Conservation (phyloP, 2,888 invertebrate genomes). For the Luffia ferchaultella region DNA sequence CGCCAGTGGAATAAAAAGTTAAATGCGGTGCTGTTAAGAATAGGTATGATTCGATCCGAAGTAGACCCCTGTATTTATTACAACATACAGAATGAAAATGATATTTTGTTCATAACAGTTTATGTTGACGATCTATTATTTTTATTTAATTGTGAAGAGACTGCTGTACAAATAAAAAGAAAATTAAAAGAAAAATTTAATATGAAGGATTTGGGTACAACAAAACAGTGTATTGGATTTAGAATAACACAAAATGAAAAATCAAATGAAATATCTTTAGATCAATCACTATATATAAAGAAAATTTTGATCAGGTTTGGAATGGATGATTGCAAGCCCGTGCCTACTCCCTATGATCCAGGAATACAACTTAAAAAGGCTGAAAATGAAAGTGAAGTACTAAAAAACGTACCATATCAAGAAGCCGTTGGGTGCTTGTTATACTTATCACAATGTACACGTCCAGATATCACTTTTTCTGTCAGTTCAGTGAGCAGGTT, state of each 20-base stretch:
- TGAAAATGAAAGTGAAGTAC: constrained; percentile 3
- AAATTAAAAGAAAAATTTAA: constrained; percentile 14
- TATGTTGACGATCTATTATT: constrained; percentile 18
- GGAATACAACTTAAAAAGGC: constrained; percentile 10
- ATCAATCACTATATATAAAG: constrained; percentile 15
- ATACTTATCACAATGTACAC: constrained; percentile 10
- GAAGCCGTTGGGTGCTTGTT: constrained; percentile 17
- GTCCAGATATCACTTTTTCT: constrained; percentile 9
- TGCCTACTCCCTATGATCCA: constrained; percentile 12
- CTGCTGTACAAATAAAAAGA: constrained; percentile 7
- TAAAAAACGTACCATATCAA: constrained; percentile 13
- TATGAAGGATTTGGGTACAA: constrained; percentile 16
- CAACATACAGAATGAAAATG: constrained; percentile 9
- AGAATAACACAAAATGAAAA: constrained; percentile 9
- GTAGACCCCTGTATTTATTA: constrained; percentile 21
- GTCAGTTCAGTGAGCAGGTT: constrained; percentile 11
- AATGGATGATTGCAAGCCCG: constrained; percentile 16
- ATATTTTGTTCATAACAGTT: constrained; percentile 17
- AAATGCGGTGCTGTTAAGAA: constrained; percentile 12
- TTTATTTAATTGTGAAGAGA: constrained; percentile 12
- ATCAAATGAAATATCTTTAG: constrained; percentile 7
- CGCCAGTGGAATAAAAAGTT: constrained; percentile 18
- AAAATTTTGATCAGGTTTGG: constrained; percentile 10
- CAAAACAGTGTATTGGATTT: constrained; percentile 14
- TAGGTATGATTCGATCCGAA: constrained; percentile 16